Base-by-base conservation (phyloP, 2,797 vertebrate genomes). In the Anguilla obscura region DNA sequence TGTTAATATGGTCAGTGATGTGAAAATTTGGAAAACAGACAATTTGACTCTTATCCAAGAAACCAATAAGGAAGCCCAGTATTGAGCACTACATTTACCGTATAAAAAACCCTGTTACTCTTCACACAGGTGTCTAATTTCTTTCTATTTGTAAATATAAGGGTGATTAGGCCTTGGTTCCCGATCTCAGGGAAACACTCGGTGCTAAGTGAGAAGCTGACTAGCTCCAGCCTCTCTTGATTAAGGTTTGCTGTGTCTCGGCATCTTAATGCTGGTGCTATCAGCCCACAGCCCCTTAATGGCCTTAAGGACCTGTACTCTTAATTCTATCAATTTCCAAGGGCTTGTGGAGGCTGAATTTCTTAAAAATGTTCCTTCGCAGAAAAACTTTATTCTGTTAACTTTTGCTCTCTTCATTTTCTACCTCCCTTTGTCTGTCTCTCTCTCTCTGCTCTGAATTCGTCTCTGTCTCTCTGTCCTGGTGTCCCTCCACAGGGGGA, bases 401-500 rank as follows among this genome's bases (percentile, higher is more conserved):
- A 83, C 56, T 50, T 45, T 66, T 71, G 1, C 85, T 82, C 9
- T 40, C 0, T 85, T 48, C 0, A 1, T 83, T 21, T 83, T 83
- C 6, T 30, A 16, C 27, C 14, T 10, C 12, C 33, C 27, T 74
- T 36, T 30, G 6, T 24, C 45, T 45, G n/a, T 80, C 69, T n/a
- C 82, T 33, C 82, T 54, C 48, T 84, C 30, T 24, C 76, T 36
- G 40, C 10, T 56, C 21, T 54, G 0, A 54, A 45, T 56, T 18
- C 12, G 40, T 56, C 33, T 30, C 21, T 48, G 40, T 36, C 8
- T 33, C 63, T 9, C 52, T 56, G 0, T 30, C 14, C 12, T 27
- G 27, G 40, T n/a, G 14, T 87, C 27, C 90, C 18, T 58, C 92
- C 91, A 50, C 92, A 99, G 98, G 98, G 98, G 18, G 98, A 99